Base-by-base conservation (phyloP, 2,113 vertebrate genomes). In the Rhodinocichla rosea region DNA sequence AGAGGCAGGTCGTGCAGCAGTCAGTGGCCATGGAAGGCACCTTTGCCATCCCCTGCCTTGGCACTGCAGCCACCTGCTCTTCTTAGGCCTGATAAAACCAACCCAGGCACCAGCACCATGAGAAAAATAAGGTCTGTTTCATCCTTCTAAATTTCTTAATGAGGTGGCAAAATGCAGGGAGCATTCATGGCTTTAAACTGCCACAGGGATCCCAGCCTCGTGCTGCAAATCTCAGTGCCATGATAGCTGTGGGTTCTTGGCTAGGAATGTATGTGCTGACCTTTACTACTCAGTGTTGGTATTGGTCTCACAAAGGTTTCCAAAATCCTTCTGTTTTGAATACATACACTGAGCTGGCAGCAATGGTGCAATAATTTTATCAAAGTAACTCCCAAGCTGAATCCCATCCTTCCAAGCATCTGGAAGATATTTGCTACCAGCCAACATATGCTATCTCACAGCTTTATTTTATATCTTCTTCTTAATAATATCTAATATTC, bases 401-500 rank as follows among this genome's bases (percentile, higher is more conserved):
- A 68, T 53, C 47, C 62, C 60, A 73, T 44, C 62, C 28, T 83
- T 92, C 32, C 37, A 64, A 55, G 65, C 69, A 82, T 89, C 60
- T 89, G 81, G 47, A 94, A 91, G 22, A 28, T 32, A 87, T 79
- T 82, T 91, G 13, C 69, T 76, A 67, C 37, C 28, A 94, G 40
- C 57, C 37, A 92, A 60, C 74, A 79, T 65, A 82, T 53, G 93
- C 20, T 47, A 37, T 79, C 83, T 88, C 74, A 76, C 37, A 87
- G 74, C 49, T 64, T 82, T 82, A 78, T 81, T 95, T 94, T 85
- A 64, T 32, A 69, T 52, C 16, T 70, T 89, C 39, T n/a, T 57
- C 75, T 87, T 84, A 92, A 83, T 91, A 93, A 64, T 79, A 90
- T 52, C 49, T 73, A 84, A 82, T 89, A 79, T 84, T 82, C 83